Base-by-base conservation (phyloP, 2,888 invertebrate species). In the Dyspetes luteomarginatus region DNA sequence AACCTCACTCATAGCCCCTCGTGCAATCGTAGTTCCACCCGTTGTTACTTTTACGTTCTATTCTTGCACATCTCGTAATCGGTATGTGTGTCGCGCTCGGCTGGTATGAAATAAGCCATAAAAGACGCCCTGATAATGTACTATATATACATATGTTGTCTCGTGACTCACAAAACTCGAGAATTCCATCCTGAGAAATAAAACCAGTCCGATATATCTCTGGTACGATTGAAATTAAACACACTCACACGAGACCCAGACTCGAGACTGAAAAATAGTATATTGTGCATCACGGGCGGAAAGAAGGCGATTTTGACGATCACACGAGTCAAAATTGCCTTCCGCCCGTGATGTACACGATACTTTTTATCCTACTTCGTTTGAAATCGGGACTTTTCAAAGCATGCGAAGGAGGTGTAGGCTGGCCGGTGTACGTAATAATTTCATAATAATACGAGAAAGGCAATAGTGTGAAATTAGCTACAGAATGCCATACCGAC, bases 101-200 rank as follows among this genome's bases (percentile, higher is more conserved):
- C 24, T 52, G 15, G 41, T 22, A 67, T 45, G 12, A 41, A 58
- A 58, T 36, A 22, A 58, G 28, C 65, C 56, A 65, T 26, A 58
- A n/a, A 75, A 41, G 17, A 7, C 50, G 17, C 30, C 36, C 22
- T 19, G 4, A 19, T 26, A 2, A 24, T n/a, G 41, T n/a, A n/a
- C n/a, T n/a, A n/a, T n/a, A 67, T 41, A 50, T 26, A 12, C 36
- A 43, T 45, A 36, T 48, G 26, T 48, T 45, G 5, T 15, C 52
- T 41, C 9, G 4, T 15, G 15, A 36, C 9, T 67, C 24, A 65
- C 36, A 52, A 17, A 74, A 12, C 24, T 65, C 36, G 22, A 30
- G 26, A 52, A 48, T 17, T 24, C 26, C 26, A 41, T 50, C 19
- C 22, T 22, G n/a, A n/a, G 9, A 17, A 67, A n/a, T n/a, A n/a